phyloP scores from a whole-genome alignment of 2,888 invertebrate genomes.

The Escarpia spicata region DNA sequence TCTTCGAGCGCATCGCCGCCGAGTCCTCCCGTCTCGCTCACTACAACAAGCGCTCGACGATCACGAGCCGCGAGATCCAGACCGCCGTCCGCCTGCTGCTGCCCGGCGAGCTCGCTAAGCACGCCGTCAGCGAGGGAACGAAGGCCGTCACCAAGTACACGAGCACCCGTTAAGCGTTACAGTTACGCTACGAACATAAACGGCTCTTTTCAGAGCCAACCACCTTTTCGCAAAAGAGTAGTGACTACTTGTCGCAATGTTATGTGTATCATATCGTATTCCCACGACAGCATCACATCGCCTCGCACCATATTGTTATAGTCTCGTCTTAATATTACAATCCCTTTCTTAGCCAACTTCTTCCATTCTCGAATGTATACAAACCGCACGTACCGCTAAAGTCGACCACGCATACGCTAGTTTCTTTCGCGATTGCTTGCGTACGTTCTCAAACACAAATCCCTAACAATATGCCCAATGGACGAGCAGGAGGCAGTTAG shows the following conservation, averaged over 20 bases:
- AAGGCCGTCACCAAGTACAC: slow-evolving; percentile 55
- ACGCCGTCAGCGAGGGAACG: slow-evolving; percentile 68
- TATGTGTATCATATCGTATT: neutral
- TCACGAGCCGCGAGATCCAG: slow-evolving; percentile 76
- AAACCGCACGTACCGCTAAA: too few relatives aligned
- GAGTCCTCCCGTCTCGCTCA: slow-evolving; percentile 54
- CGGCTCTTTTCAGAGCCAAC: neutral
- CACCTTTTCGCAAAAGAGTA: slow-evolving; percentile 8
- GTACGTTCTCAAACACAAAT: too few relatives aligned
- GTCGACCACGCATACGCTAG: too few relatives aligned
- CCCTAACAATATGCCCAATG: too few relatives aligned
- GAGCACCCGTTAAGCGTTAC: slow-evolving; percentile 69
- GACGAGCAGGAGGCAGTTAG: too few relatives aligned
- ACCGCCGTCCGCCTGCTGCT: slow-evolving; percentile 75
- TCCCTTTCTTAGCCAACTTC: too few relatives aligned
- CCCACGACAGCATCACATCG: too few relatives aligned
- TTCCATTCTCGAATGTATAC: too few relatives aligned
- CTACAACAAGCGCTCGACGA: slow-evolving; percentile 50
- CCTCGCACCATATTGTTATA: too few relatives aligned
- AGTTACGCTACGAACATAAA: slow-evolving; percentile 52
- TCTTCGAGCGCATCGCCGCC: slow-evolving; percentile 66
- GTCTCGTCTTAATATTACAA: too few relatives aligned
- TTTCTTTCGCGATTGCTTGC: too few relatives aligned
- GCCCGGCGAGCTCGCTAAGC: slow-evolving; percentile 74
- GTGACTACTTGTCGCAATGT: slow-evolving; percentile 18